phyloP scores from a whole-genome alignment of 2,113 vertebrate genomes.

The Rhegmatorhina hoffmannsi region DNA sequence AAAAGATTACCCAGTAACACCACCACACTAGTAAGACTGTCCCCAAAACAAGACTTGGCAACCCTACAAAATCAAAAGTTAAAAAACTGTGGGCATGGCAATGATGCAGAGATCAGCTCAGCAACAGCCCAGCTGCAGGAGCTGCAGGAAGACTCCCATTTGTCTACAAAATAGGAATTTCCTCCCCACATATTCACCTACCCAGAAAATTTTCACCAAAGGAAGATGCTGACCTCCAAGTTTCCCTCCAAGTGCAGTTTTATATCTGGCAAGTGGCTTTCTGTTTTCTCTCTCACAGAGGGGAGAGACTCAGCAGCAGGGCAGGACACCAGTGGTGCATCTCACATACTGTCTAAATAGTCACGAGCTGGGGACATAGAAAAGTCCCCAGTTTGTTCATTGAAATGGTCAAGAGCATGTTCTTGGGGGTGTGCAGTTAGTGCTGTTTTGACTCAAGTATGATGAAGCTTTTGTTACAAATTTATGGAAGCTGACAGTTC shows the following conservation, averaged over 20 bases:
- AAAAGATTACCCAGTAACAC: neutral
- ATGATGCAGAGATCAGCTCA: neutral
- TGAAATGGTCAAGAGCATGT: neutral
- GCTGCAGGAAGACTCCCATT: neutral
- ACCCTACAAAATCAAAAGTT: neutral
- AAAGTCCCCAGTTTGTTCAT: neutral
- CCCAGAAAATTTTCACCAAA: neutral
- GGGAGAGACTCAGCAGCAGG: neutral
- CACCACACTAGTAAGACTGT: neutral
- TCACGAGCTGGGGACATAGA: neutral
- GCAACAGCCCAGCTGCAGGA: neutral
- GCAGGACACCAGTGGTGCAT: accelerated
- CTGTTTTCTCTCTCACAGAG: neutral
- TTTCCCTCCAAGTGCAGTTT: neutral
- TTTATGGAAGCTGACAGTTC: neutral
- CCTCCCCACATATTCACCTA: neutral
- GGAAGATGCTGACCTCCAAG: neutral
- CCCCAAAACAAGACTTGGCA: neutral
- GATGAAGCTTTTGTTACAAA: neutral
- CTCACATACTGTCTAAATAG: neutral
- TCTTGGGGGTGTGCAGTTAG: neutral
- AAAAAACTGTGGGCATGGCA: neutral
- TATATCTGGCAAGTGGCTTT: neutral
- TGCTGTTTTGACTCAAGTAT: neutral
- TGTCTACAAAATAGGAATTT: neutral